These are phyloP conservation scores for Brachionus koreanus DNA, from an alignment of 1,140 invertebrate species.

Conservation along the genomic window DNA sequence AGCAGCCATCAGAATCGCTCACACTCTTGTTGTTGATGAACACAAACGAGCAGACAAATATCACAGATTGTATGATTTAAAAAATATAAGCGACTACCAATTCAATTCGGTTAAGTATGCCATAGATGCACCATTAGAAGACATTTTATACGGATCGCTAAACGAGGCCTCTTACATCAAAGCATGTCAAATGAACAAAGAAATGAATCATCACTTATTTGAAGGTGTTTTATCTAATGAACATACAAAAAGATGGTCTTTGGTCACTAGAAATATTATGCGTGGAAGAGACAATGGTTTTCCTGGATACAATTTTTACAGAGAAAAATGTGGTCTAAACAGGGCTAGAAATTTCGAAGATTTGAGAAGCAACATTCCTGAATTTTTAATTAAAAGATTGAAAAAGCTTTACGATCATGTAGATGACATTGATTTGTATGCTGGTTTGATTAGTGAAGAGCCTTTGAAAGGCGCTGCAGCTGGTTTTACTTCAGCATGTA, in stretches of 20 bases:
- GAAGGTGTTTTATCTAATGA: not conserved
- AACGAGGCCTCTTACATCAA: not conserved
- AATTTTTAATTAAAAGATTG: not conserved
- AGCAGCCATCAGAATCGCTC: conserved; percentile 22
- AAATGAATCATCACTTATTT: conserved; percentile 16
- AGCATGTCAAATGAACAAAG: not conserved
- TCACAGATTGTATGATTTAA: not conserved
- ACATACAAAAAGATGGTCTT: conserved; percentile 45
- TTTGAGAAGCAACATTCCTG: conserved; percentile 63
- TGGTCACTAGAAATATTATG: conserved; percentile 94
- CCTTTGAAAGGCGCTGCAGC: conserved; percentile 77
- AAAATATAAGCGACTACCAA: not conserved
- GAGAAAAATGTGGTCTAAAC: conserved; percentile 71
- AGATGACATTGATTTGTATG: conserved; percentile 48
- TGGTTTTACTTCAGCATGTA: conserved; percentile 87
- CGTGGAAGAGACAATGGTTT: conserved; percentile 87
- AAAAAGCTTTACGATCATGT: conserved; percentile 39
- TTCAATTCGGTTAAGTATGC: not conserved
- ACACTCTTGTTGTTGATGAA: not conserved
- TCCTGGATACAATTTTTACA: conserved; percentile 81
- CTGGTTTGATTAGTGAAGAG: conserved; percentile 73
- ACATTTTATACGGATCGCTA: not conserved
- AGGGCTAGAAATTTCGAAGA: not conserved
- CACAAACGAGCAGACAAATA: not conserved
- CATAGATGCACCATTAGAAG: not conserved